Percentiles rank a stretch among this genome's conserved stretches.
phyloP scores from a whole-genome alignment of 1,140 invertebrate species.

The Anagrus nilaparvatae region DNA sequence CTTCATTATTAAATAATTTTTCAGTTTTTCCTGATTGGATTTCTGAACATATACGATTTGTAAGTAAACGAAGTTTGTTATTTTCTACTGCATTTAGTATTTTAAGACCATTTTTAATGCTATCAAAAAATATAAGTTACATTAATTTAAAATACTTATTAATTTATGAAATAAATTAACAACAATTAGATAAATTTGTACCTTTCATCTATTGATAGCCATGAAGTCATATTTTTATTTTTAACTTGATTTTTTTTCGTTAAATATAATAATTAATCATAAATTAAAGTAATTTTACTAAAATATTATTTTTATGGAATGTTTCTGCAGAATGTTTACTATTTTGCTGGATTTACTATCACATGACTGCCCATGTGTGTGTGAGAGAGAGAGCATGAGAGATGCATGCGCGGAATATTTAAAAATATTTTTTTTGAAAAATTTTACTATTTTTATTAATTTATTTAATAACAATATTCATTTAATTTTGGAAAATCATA shows the following conservation, averaged over 20 bases:
- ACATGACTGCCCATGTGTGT: too few relatives aligned
- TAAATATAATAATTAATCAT: too few relatives aligned
- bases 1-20: constrained; percentile 30
- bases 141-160: not conserved
- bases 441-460: too few relatives aligned
- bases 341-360: too few relatives aligned
- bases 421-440: too few relatives aligned
- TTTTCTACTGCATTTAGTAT: constrained; percentile 26
- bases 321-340: too few relatives aligned
- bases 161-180: not conserved
- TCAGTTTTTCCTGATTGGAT: constrained; percentile 18
- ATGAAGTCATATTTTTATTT: constrained; percentile 4
- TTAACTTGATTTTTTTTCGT: not conserved
- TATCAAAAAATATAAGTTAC: constrained; percentile 4
- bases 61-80: constrained; percentile 32
- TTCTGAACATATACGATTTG: constrained; percentile 30
- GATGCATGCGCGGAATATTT: too few relatives aligned
- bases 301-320: too few relatives aligned
- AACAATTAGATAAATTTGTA: not conserved
- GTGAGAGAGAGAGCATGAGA: too few relatives aligned
- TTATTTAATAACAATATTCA: too few relatives aligned
- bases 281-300: too few relatives aligned
- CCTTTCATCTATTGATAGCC: constrained; percentile 11
- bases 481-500: too few relatives aligned
- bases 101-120: constrained; percentile 25